A percentile compares a stretch with the other conserved stretches of the same genome.
Evolutionary conservation across 2,113 vertebrate species (phyloP).

Genomic region (Aptenodytes patagonicus): DNA sequence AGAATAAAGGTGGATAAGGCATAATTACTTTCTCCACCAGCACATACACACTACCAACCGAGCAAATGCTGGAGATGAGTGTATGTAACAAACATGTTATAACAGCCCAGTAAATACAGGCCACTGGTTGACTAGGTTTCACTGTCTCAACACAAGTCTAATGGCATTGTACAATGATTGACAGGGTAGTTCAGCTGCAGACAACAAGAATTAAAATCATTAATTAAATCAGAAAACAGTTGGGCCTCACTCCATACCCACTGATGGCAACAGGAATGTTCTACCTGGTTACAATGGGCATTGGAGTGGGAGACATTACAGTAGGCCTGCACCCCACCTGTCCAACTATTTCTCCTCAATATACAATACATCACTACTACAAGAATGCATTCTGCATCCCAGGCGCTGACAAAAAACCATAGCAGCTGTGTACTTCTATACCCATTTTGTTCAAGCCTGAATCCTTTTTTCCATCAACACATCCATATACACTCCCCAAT

Average conservation of each 20-base stretch:
- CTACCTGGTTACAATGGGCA: background rate
- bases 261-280: background rate
- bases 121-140: background rate
- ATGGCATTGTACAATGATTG: background rate
- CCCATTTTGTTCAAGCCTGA: background rate
- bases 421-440: background rate
- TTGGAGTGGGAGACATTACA: too few relatives aligned
- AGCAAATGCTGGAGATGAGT: fast-evolving
- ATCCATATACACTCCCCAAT: too few relatives aligned
- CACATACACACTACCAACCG: background rate
- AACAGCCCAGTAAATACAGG: background rate
- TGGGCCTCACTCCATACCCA: background rate
- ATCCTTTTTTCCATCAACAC: background rate
- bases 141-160: background rate
- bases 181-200: background rate
- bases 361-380: background rate
- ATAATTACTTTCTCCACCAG: background rate
- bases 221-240: background rate
- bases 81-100: fast-evolving
- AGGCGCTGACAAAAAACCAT: background rate
- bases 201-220: background rate
- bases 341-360: background rate
- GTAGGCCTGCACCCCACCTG: background rate
- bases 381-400: background rate
- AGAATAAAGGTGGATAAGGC: background rate